Percentiles rank a stretch among this genome's conserved stretches.
These are phyloP conservation scores for Nasonia oneida DNA, from an alignment of 2,888 invertebrate genomes.

Conservation along the genomic window DNA sequence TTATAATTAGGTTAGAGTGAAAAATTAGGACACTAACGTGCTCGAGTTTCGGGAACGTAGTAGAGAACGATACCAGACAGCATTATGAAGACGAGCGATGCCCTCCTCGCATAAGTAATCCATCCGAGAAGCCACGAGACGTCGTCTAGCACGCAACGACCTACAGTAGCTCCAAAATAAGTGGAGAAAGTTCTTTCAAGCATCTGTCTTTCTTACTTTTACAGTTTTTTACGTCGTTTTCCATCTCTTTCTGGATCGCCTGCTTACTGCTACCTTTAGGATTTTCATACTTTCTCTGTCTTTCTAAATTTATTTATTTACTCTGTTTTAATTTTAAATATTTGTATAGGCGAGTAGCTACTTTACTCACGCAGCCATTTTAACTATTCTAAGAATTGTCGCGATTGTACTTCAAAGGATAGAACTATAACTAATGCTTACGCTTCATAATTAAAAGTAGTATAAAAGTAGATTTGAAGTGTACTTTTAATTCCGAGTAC, in stretches of 20 bases:
- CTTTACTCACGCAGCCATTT: background rate
- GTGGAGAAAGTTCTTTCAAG: conserved; percentile 56
- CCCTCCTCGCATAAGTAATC: conserved; percentile 68
- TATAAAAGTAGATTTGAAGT: no score
- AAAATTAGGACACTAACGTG: conserved; percentile 68
- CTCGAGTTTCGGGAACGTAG: conserved; percentile 72
- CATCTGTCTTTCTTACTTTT: conserved; percentile 30
- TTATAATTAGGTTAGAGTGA: background rate
- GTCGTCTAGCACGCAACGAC: conserved; percentile 15
- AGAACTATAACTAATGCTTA: no score
- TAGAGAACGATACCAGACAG: conserved; percentile 69
- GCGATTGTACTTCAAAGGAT: background rate
- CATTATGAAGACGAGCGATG: conserved; percentile 66
- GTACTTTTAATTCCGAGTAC: no score
- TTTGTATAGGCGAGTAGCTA: background rate
- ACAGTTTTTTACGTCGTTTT: background rate
- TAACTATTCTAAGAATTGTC: background rate
- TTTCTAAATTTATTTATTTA: conserved; percentile 3
- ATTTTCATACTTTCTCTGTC: conserved; percentile 21
- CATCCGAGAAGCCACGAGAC: conserved; percentile 64
- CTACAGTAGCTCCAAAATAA: conserved; percentile 44
- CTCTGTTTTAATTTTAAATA: background rate
- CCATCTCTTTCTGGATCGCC: background rate
- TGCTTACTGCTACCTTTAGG: background rate
- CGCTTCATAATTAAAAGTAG: no score